These are phyloP conservation scores for Spizaetus ornatus DNA, from an alignment of 2,113 vertebrate species.

Conservation along the genomic window DNA sequence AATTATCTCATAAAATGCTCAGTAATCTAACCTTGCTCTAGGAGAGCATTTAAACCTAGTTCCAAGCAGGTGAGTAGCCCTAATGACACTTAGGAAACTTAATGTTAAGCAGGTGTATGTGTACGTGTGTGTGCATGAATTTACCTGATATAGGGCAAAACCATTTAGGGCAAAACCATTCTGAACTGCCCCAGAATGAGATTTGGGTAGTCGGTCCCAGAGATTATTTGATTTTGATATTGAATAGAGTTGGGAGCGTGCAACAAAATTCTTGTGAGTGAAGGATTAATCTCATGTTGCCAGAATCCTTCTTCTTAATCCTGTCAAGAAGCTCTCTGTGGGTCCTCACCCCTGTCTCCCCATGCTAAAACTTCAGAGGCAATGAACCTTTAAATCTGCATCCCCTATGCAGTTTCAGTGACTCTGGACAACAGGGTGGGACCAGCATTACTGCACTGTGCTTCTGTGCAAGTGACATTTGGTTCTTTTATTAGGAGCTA, in stretches of 20 bases:
- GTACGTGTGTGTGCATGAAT: accelerated
- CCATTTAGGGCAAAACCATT: not conserved
- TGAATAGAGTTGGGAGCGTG: accelerated
- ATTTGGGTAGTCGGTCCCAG: not conserved
- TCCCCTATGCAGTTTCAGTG: not conserved
- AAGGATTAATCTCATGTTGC: not conserved
- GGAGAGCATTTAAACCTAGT: not conserved
- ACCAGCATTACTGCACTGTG: not conserved
- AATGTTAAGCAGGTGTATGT: not conserved
- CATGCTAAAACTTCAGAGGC: not conserved
- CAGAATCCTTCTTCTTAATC: not conserved
- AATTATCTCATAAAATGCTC: not conserved
- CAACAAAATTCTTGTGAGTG: not conserved
- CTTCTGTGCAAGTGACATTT: not conserved
- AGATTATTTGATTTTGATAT: not conserved
- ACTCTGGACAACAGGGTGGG: not conserved
- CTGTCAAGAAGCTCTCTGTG: not conserved
- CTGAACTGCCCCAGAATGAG: not conserved
- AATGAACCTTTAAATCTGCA: not conserved
- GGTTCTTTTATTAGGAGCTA: not conserved
- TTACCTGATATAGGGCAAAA: not conserved
- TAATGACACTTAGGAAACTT: not conserved
- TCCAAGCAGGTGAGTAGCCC: not conserved
- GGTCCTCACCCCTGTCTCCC: not conserved
- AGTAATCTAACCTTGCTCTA: not conserved